A percentile compares a stretch with the other conserved stretches of the same genome.
These are phyloP conservation scores for Sparus aurata DNA, from an alignment of 2,797 vertebrate species.

Conservation along the genomic window DNA sequence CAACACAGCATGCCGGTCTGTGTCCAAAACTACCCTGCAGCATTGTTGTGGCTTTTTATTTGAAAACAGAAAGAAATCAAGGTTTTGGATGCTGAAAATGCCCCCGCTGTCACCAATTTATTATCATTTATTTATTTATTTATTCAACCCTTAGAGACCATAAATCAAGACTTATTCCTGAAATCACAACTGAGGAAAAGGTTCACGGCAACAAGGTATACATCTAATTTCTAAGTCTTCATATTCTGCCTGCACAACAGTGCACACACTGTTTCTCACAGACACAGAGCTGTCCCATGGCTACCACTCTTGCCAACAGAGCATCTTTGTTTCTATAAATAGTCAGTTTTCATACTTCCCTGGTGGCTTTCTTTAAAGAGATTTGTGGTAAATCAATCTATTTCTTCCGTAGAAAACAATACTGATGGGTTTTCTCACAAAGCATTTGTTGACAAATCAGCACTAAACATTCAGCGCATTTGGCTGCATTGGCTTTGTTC, in stretches of 20 bases:
- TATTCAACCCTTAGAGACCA: neutral
- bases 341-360: conserved; percentile 43
- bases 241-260: conserved; percentile 28
- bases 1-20: conserved; percentile 14
- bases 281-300: conserved; percentile 55
- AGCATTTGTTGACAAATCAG: conserved; percentile 5
- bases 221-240: conserved; percentile 21
- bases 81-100: neutral
- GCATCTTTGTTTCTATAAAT: conserved; percentile 69
- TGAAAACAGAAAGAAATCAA: conserved; percentile 3
- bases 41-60: neutral
- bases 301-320: conserved; percentile 59
- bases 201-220: conserved; percentile 8
- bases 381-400: conserved; percentile 25
- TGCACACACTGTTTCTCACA: neutral
- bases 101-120: conserved; percentile 12
- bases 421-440: conserved; percentile 15
- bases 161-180: neutral
- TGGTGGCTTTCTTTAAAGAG: conserved; percentile 40
- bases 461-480: neutral
- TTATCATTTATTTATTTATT: conserved; percentile 9
- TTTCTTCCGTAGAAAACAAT: conserved; percentile 21
- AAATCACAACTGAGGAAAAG: conserved; percentile 19
- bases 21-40: conserved; percentile 3
- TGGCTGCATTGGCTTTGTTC: neutral